These are phyloP conservation scores for Cydia fagiglandana DNA, from an alignment of 1,140 invertebrate species.

Conservation along the genomic window DNA sequence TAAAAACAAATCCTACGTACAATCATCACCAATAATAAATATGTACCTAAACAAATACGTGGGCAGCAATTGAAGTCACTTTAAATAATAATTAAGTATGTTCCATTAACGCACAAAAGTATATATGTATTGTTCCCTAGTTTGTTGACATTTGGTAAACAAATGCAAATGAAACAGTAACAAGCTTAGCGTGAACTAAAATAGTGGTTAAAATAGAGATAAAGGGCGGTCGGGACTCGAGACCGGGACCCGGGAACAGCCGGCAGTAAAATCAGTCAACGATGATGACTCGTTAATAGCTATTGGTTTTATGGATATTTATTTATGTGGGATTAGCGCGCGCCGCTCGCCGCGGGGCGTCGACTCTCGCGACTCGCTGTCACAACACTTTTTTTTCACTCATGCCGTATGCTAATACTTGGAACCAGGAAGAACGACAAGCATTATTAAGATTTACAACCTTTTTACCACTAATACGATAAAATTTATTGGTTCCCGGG, in stretches of 20 bases:
- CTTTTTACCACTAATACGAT: conserved; percentile 57
- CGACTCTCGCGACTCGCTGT: conserved; percentile 41
- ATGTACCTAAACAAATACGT: too few species aligned
- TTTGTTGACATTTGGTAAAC: conserved; percentile 28
- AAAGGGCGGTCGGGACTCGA: conserved; percentile 10
- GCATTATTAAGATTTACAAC: conserved; percentile 47
- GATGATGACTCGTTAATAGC: conserved; percentile 29
- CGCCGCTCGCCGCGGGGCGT: conserved; percentile 35
- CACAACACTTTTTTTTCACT: conserved; percentile 51
- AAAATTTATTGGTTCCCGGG: conserved; percentile 66
- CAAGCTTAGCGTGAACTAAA: conserved; percentile 7
- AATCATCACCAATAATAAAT: too few species aligned
- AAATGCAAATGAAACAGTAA: conserved; percentile 28
- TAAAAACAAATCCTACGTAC: too few species aligned
- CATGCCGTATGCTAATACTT: conserved; percentile 41
- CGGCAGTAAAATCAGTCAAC: conserved; percentile 36
- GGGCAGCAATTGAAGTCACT: neutral
- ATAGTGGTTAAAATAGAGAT: conserved; percentile 29
- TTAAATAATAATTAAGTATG: conserved; percentile 3
- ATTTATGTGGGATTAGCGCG: conserved; percentile 35
- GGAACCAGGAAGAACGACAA: conserved; percentile 48
- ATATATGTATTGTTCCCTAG: neutral
- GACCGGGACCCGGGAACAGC: conserved; percentile 8
- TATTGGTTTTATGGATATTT: conserved; percentile 30
- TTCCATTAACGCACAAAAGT: neutral